A percentile compares a stretch with the other conserved stretches of the same genome.
Conservation (phyloP, 64 coral and sea anemone species). For the Pocillopora damicornis region DNA sequence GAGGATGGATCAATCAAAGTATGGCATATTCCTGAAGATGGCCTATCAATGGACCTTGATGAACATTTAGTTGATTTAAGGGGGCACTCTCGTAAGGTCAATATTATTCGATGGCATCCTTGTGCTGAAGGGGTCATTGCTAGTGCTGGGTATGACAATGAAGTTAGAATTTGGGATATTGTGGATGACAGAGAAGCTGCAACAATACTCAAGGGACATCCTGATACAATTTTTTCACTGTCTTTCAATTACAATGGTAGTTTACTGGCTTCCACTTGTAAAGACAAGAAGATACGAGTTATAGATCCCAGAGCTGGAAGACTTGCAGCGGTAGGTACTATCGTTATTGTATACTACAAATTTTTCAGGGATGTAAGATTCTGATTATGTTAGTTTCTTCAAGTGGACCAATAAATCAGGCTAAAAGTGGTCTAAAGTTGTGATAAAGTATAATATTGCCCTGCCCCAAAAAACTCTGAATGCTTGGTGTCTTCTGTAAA, state of each 20-base stretch:
- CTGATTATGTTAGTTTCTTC: no score
- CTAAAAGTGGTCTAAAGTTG: no score
- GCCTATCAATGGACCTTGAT: slow-evolving; percentile 78
- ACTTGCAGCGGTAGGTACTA: slow-evolving; percentile 63
- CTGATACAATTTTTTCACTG: slow-evolving; percentile 85
- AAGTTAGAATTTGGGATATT: slow-evolving; percentile 94
- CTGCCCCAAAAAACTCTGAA: no score
- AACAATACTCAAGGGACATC: slow-evolving; percentile 86
- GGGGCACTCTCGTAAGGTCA: slow-evolving; percentile 85
- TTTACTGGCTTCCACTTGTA: slow-evolving; percentile 85
- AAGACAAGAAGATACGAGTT: slow-evolving; percentile 97
- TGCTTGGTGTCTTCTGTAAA: no score
- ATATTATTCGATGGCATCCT: slow-evolving; percentile 94
- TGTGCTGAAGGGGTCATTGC: slow-evolving; percentile 84
- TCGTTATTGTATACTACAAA: no score
- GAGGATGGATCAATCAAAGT: slow-evolving; percentile 92
- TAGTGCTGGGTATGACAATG: slow-evolving; percentile 88
- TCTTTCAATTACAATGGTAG: slow-evolving; percentile 96
- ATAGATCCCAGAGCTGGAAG: slow-evolving; percentile 84
- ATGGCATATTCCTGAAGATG: slow-evolving; percentile 87
- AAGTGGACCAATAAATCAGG: no score
- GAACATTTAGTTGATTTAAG: slow-evolving; percentile 81
- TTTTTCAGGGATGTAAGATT: no score
- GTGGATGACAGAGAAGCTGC: slow-evolving; percentile 67
- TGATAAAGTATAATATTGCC: no score